Conservation (phyloP, 2,797 vertebrate genomes). For the Labeo calbasu region DNA sequence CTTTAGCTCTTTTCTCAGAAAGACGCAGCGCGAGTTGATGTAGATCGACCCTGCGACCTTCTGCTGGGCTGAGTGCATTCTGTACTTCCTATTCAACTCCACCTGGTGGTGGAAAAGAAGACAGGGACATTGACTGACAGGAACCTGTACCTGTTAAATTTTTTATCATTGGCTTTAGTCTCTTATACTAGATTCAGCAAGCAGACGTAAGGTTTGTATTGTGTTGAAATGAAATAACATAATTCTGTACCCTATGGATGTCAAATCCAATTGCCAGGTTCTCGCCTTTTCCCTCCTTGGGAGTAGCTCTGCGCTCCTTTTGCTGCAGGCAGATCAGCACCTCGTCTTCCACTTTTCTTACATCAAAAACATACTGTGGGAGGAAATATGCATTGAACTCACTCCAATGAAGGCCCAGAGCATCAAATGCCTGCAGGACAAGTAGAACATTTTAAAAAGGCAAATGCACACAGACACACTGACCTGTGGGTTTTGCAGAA, state of each 20-base stretch:
- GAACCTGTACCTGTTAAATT: not conserved
- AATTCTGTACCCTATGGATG: conserved; percentile 84
- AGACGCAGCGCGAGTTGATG: conserved; percentile 93
- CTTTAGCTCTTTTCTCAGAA: conserved; percentile 85
- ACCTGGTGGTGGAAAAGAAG: conserved; percentile 78
- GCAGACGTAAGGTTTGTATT: not conserved
- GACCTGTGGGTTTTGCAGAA: conserved; percentile 95
- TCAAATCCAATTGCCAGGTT: conserved; percentile 95
- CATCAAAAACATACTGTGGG: conserved; percentile 88
- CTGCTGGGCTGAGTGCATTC: conserved; percentile 90
- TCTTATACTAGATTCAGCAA: not conserved
- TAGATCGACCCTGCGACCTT: conserved; percentile 89
- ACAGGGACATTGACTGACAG: not conserved
- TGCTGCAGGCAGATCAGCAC: conserved; percentile 93
- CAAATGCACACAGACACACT: not conserved
- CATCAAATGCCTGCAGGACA: not conserved
- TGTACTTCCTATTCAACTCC: conserved; percentile 90
- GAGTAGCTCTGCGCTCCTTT: conserved; percentile 86
- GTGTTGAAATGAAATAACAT: not conserved
- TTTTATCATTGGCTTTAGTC: not conserved
- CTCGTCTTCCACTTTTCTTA: conserved; percentile 92
- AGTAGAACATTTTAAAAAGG: not conserved
- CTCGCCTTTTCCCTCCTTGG: conserved; percentile 87
- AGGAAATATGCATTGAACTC: not conserved
- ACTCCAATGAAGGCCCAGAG: not conserved